Evolutionary conservation across 1,140 invertebrate species (phyloP).

Genomic region (Anoplolepis gracilipes): DNA sequence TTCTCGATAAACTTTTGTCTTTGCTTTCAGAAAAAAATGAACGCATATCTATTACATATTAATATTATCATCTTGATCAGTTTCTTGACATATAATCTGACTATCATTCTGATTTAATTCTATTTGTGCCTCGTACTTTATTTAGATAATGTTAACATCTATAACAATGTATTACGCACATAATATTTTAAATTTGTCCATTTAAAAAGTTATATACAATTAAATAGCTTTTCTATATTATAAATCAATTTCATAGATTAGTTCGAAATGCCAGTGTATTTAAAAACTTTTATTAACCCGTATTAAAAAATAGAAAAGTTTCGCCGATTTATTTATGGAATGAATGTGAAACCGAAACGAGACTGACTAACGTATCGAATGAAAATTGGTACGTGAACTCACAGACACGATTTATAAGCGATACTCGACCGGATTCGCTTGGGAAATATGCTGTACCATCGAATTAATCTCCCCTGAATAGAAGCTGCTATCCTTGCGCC

Average conservation of each 20-base stretch:
- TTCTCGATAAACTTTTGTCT: background rate
- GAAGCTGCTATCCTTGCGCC: background rate
- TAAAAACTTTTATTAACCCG: background rate
- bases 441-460: slow-evolving; percentile 61
- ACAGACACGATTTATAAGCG: slow-evolving; percentile 9
- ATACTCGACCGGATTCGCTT: slow-evolving; percentile 42
- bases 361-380: slow-evolving; percentile 20
- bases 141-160: background rate
- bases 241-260: background rate
- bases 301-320: background rate
- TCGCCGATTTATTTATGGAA: slow-evolving; percentile 5
- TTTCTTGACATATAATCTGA: background rate
- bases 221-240: background rate
- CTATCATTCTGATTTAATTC: background rate
- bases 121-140: background rate
- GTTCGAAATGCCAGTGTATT: background rate
- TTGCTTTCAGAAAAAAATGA: slow-evolving; percentile 16
- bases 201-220: background rate
- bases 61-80: background rate
- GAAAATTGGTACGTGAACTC: slow-evolving; percentile 30
- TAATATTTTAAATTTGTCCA: background rate
- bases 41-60: background rate
- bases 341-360: background rate
- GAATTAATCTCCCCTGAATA: slow-evolving; percentile 42
- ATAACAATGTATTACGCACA: no score